A percentile compares a stretch with the other conserved stretches of the same genome.
These are phyloP conservation scores for Hemistola chrysoprasaria DNA, from an alignment of 2,888 invertebrate genomes.

Conservation along the genomic window DNA sequence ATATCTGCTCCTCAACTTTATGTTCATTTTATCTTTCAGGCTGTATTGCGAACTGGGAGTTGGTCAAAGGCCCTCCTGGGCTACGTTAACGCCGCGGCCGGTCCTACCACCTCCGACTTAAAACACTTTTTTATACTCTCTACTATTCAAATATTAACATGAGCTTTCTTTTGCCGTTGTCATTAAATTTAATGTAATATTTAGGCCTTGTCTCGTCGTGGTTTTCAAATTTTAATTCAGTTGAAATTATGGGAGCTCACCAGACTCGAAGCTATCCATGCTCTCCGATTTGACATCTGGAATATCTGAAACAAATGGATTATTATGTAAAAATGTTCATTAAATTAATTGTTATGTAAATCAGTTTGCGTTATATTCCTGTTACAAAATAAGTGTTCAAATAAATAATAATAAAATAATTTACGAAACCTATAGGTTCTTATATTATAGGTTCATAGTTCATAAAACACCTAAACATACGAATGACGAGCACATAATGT, in stretches of 20 bases:
- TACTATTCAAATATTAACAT: conserved; percentile 76
- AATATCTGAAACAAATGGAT: conserved; percentile 60
- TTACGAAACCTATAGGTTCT: too few relatives aligned
- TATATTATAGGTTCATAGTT: too few relatives aligned
- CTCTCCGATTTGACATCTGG: conserved; percentile 74
- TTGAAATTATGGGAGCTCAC: conserved; percentile 46
- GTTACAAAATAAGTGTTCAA: too few relatives aligned
- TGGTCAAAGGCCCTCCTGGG: conserved; percentile 75
- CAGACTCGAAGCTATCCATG: conserved; percentile 77
- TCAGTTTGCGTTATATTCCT: too few relatives aligned
- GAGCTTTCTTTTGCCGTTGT: conserved; percentile 42
- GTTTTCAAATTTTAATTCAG: conserved; percentile 29
- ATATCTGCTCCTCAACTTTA: conserved; percentile 79
- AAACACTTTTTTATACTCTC: conserved; percentile 66
- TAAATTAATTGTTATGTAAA: too few relatives aligned
- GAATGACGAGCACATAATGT: background rate
- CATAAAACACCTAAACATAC: too few relatives aligned
- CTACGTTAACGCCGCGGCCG: conserved; percentile 73
- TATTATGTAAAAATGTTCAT: too few relatives aligned
- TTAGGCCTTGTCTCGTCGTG: conserved; percentile 16
- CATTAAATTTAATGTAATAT: conserved; percentile 48
- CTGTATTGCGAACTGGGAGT: conserved; percentile 76
- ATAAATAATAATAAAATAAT: too few relatives aligned
- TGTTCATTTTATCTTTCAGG: conserved; percentile 81
- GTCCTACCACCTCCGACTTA: conserved; percentile 62